phyloP scores from a whole-genome alignment of 2,113 vertebrate species.

The Zosterops borbonicus region DNA sequence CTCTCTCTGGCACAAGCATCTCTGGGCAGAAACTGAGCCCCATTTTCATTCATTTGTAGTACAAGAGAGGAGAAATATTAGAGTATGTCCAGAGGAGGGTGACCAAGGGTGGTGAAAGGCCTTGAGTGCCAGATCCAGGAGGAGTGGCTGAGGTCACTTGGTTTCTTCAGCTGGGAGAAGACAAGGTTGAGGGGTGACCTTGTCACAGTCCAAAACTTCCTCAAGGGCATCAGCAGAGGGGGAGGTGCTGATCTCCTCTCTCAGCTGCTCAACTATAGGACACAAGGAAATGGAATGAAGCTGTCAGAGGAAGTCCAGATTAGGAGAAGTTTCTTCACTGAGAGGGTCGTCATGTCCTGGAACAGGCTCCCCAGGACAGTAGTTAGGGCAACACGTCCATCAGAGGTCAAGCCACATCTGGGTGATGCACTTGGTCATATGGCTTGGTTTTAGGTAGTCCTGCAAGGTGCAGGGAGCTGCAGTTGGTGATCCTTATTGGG shows the following conservation, averaged over 20 bases:
- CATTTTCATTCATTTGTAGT: neutral
- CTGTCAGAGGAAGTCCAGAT: neutral
- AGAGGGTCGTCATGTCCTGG: neutral
- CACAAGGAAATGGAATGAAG: neutral
- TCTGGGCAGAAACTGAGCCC: neutral
- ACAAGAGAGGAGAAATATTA: neutral
- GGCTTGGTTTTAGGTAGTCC: neutral
- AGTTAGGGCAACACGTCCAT: neutral
- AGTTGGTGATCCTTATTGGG: neutral
- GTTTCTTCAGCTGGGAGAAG: neutral
- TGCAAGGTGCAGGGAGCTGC: neutral
- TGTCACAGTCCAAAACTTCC: neutral
- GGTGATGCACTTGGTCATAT: neutral
- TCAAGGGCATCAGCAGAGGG: neutral
- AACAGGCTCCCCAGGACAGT: neutral
- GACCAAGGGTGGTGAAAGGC: neutral
- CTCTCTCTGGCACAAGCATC: rapidly evolving
- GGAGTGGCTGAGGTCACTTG: neutral
- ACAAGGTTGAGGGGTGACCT: neutral
- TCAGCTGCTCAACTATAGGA: neutral
- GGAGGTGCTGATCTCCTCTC: neutral
- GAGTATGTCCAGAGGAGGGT: neutral
- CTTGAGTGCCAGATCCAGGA: neutral
- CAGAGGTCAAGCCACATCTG: neutral
- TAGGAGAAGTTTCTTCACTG: neutral